These are phyloP conservation scores for Cephus spinipes DNA, from an alignment of 2,888 invertebrate genomes.

Conservation along the genomic window DNA sequence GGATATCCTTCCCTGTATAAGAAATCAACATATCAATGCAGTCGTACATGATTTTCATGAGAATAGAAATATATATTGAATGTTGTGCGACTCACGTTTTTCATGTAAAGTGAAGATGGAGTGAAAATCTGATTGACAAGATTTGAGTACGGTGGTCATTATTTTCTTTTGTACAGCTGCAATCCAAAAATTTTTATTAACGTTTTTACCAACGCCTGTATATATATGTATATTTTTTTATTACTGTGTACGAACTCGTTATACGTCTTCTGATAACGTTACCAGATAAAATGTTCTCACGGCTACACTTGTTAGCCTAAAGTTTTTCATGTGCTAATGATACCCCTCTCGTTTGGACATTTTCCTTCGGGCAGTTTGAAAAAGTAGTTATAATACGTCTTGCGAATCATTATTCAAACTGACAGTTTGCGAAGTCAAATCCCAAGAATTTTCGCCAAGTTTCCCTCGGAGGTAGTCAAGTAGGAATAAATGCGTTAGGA, in stretches of 20 bases:
- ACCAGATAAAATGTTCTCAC: not conserved
- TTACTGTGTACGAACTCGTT: not conserved
- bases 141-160: not conserved
- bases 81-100: not conserved
- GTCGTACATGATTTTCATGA: not conserved
- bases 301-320: not conserved
- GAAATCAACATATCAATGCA: not conserved
- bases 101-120: not conserved
- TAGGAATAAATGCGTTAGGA: not conserved
- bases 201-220: not conserved
- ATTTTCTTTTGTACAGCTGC: not conserved
- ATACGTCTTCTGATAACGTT: not conserved
- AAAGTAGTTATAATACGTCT: not conserved
- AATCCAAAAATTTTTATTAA: not conserved
- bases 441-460: not conserved
- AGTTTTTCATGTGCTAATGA: not conserved
- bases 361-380: not conserved
- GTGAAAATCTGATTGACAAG: not conserved
- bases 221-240: not conserved
- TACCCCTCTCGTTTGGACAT: not conserved
- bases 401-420: not conserved
- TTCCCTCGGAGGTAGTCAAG: not conserved
- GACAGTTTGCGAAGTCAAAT: not conserved
- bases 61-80: not conserved
- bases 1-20: not conserved